phyloP scores from a whole-genome alignment of 2,888 invertebrate genomes.

The Gastrophysa polygoni region DNA sequence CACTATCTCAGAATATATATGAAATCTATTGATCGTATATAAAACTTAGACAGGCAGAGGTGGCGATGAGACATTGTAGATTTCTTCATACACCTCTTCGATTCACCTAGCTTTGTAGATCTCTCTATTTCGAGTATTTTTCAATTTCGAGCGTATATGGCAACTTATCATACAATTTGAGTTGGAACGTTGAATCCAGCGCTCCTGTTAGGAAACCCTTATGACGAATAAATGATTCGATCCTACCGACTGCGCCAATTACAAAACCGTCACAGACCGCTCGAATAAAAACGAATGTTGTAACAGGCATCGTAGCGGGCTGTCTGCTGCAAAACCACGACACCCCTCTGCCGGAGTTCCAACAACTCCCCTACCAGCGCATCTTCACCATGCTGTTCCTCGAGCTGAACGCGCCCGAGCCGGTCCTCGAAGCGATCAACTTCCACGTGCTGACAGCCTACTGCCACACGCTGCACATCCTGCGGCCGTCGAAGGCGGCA shows the following conservation, averaged over 20 bases:
- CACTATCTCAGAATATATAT: too few species aligned
- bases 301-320: slow-evolving; percentile 87
- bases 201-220: too few species aligned
- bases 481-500: slow-evolving; percentile 91
- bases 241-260: background rate
- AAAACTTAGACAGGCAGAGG: too few species aligned
- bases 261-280: background rate
- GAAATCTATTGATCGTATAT: too few species aligned
- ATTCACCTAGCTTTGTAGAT: too few species aligned
- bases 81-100: too few species aligned
- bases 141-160: too few species aligned
- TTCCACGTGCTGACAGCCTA: slow-evolving; percentile 94
- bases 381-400: slow-evolving; percentile 96
- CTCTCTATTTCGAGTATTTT: too few species aligned
- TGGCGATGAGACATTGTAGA: too few species aligned
- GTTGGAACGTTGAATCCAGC: too few species aligned
- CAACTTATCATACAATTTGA: too few species aligned
- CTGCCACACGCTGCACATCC: slow-evolving; percentile 92
- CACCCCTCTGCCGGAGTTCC: slow-evolving; percentile 85
- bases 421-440: slow-evolving; percentile 92
- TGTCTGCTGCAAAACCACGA: slow-evolving; percentile 97
- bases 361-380: slow-evolving; percentile 97
- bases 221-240: too few species aligned
- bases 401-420: slow-evolving; percentile 93
- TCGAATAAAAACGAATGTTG: background rate